phyloP scores from a whole-genome alignment of 2,888 invertebrate genomes.

The Azorinus chamasolen region DNA sequence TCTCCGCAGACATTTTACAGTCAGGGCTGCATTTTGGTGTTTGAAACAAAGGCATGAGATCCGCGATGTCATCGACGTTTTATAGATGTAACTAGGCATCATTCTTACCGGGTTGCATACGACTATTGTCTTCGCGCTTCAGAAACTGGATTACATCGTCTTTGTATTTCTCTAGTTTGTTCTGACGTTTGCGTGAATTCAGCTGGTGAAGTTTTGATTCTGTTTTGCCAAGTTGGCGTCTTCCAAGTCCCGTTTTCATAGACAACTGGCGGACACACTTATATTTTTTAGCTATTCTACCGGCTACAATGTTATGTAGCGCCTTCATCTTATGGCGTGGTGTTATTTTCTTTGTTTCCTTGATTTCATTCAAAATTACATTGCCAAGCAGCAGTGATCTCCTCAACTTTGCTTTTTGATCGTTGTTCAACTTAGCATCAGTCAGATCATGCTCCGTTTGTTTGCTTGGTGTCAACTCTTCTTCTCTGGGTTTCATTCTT shows the following conservation, averaged over 20 bases:
- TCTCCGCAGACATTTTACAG: slow-evolving; percentile 28
- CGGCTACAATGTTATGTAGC: slow-evolving; percentile 22
- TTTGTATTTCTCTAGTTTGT: slow-evolving; percentile 11
- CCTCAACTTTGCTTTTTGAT: slow-evolving; percentile 18
- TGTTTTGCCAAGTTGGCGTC: slow-evolving; percentile 23
- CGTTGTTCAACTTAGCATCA: slow-evolving; percentile 15
- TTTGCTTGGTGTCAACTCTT: slow-evolving; percentile 35
- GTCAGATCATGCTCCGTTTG: slow-evolving; percentile 24
- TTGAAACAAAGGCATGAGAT: slow-evolving; percentile 44
- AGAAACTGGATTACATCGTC: slow-evolving; percentile 20
- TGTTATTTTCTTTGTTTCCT: slow-evolving; percentile 1
- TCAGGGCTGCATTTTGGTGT: slow-evolving; percentile 51
- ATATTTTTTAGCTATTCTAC: slow-evolving; percentile 38
- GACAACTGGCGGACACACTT: slow-evolving; percentile 12
- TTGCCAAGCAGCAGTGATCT: slow-evolving; percentile 26
- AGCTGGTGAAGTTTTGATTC: slow-evolving; percentile 11
- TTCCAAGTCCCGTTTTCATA: slow-evolving; percentile 27
- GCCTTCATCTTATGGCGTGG: slow-evolving; percentile 7
- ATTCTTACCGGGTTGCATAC: slow-evolving; percentile 37
- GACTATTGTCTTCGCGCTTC: slow-evolving; percentile 47
- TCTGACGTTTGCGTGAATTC: not conserved
- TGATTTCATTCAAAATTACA: slow-evolving; percentile 13
- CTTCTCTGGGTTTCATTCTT: not conserved
- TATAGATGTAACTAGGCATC: slow-evolving; percentile 35
- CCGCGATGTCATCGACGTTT: slow-evolving; percentile 22